Evolutionary conservation across 2,113 vertebrate species (phyloP), one percentile per base, ranked within the genome.

Genomic region (Centropus unirufus): DNA sequence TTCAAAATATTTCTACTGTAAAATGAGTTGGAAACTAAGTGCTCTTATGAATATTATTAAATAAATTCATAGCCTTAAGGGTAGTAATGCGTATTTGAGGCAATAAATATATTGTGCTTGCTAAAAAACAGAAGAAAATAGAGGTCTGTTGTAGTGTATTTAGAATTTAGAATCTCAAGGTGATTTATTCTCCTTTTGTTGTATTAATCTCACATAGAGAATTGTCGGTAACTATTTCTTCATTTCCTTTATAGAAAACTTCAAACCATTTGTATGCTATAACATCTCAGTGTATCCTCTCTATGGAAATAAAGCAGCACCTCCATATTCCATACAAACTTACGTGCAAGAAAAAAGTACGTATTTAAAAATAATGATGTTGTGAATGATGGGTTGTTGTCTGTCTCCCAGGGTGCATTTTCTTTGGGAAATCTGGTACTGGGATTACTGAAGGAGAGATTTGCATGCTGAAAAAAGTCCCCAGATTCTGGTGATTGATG

Each of bases 201-300:
- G 30, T 64, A 21, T 68, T 86, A 79, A 32, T 59, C 6, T 69
- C 6, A 46, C 12, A 19, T 3, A 44, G 12, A 67, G 9, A 68
- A 47, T 22, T 82, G 4, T 49, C 54, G 32, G 24, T 82, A 58
- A 92, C 59, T 79, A 69, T 49, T 79, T 5, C n/a, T 24, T 78
- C 61, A 61, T 89, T 83, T 76, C 12, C 57, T 70, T 83, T 51
- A 11, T 89, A 98, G 98, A 92, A 68, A 86, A 91, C n/a, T 95
- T 98, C 47, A 69, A 93, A 39, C 92, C 89, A 21, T 97, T 87
- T 73, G 7, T 30, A 68, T 97, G 97, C 82, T 98, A 98, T 39
- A 98, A 96, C 78, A 96, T 98, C 87, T 98, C 97, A 0, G 97
- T 98, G 42, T 98, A 98, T 82, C 98, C 98, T 64, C 7, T 98